Evolutionary conservation across 2,888 invertebrate genomes (phyloP).

Genomic region (Cenopis cana): DNA sequence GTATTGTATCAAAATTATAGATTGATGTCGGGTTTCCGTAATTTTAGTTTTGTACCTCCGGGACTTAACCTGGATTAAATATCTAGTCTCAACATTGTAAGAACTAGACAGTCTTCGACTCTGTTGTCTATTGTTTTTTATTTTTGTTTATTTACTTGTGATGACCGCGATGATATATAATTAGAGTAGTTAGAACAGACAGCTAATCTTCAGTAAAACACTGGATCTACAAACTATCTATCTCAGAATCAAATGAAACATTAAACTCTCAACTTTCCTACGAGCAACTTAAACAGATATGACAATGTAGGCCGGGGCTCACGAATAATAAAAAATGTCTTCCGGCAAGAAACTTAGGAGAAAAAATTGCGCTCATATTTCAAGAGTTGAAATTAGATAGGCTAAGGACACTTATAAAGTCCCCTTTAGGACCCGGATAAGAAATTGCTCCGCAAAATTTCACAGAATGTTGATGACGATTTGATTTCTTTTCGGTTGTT

Average conservation of each 20-base stretch:
- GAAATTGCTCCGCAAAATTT: constrained; percentile 42
- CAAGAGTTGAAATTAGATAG: constrained; percentile 45
- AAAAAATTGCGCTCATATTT: constrained; percentile 44
- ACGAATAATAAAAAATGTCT: constrained; percentile 44
- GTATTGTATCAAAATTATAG: background rate
- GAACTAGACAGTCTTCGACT: too few relatives aligned
- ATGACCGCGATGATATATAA: too few relatives aligned
- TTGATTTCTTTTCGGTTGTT: constrained; percentile 43
- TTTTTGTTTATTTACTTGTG: too few relatives aligned
- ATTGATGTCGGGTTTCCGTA: too few relatives aligned
- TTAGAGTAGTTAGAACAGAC: too few relatives aligned
- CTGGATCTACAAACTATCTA: background rate
- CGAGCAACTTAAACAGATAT: constrained; percentile 32
- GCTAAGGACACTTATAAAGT: constrained; percentile 43
- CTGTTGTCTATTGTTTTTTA: too few relatives aligned
- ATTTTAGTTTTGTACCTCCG: too few relatives aligned
- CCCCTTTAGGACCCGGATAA: constrained; percentile 41
- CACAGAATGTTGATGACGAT: constrained; percentile 40
- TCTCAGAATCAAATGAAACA: constrained; percentile 16
- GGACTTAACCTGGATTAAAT: too few relatives aligned
- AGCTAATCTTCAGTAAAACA: too few relatives aligned
- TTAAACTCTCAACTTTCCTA: constrained; percentile 15
- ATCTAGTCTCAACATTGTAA: too few relatives aligned
- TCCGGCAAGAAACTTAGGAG: constrained; percentile 41
- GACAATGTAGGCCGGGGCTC: constrained; percentile 38